Percentiles rank a stretch among this genome's conserved stretches.
Evolutionary conservation across 2,113 vertebrate genomes (phyloP).

Genomic region (Speoplatyrhinus poulsoni): DNA sequence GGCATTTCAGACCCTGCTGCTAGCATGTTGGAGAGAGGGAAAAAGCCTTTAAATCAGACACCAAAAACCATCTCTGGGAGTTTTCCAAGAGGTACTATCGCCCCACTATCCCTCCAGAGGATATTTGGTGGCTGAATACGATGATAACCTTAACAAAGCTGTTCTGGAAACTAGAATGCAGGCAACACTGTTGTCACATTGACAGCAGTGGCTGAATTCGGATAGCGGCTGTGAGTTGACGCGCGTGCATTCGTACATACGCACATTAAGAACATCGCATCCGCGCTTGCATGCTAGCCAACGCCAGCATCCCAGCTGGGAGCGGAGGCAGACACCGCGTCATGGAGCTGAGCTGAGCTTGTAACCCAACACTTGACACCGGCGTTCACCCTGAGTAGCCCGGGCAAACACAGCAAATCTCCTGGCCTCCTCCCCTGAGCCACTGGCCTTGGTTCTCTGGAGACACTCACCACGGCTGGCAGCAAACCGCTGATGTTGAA

Average conservation of each 20-base stretch:
- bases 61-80: slow-evolving; percentile 34
- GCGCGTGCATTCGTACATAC: slow-evolving; percentile 12
- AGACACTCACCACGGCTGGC: slow-evolving; percentile 30
- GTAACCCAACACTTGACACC: slow-evolving; percentile 69
- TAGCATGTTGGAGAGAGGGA: slow-evolving; percentile 50
- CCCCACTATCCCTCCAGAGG: slow-evolving; percentile 11
- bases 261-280: background rate
- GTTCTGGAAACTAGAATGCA: slow-evolving; percentile 20
- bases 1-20: slow-evolving; percentile 58
- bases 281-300: slow-evolving; percentile 4
- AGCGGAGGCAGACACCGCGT: slow-evolving; percentile 11
- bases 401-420: slow-evolving; percentile 67
- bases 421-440: slow-evolving; percentile 21
- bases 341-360: slow-evolving; percentile 31
- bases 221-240: background rate
- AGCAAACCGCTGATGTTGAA: slow-evolving; percentile 49
- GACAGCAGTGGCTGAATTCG: slow-evolving; percentile 24
- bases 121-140: slow-evolving; percentile 35
- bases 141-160: slow-evolving; percentile 31
- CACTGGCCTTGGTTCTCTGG: slow-evolving; percentile 41
- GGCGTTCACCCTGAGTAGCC: slow-evolving; percentile 59
- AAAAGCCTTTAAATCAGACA: slow-evolving; percentile 43
- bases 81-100: slow-evolving; percentile 30
- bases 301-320: background rate
- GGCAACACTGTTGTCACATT: slow-evolving; percentile 8